phyloP scores from a whole-genome alignment of 2,113 vertebrate species.

The Ursus arctos region DNA sequence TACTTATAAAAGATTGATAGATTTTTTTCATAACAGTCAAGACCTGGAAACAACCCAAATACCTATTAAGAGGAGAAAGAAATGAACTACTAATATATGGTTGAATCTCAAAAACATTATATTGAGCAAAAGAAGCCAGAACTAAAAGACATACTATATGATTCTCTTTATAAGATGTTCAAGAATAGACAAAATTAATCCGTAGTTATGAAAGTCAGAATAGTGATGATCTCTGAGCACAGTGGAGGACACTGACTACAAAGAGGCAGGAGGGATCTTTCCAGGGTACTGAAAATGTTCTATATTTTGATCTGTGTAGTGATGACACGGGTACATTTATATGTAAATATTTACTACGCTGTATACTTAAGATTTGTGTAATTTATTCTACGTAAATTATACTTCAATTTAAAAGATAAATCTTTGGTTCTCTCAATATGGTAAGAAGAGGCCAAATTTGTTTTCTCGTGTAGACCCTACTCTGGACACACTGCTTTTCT shows the following conservation, averaged over 20 bases:
- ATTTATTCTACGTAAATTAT: neutral
- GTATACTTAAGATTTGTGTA: neutral
- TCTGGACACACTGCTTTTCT: neutral
- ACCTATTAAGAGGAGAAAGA: neutral
- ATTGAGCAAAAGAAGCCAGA: neutral
- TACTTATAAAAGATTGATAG: neutral
- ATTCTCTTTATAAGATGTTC: neutral
- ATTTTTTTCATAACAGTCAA: neutral
- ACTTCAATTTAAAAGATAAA: neutral
- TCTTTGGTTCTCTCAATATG: neutral
- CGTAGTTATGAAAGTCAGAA: neutral
- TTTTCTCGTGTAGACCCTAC: neutral
- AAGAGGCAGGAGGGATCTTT: neutral
- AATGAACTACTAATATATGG: neutral
- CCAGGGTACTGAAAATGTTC: neutral
- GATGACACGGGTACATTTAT: neutral
- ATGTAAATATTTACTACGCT: neutral
- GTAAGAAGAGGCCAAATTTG: neutral
- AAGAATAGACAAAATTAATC: neutral
- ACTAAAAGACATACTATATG: neutral
- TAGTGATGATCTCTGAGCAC: neutral
- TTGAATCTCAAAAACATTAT: neutral
- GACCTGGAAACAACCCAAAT: neutral
- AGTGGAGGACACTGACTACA: fast-evolving
- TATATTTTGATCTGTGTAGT: neutral